These are phyloP conservation scores for Phortica magna DNA, from an alignment of 2,888 invertebrate genomes.

Conservation along the genomic window DNA sequence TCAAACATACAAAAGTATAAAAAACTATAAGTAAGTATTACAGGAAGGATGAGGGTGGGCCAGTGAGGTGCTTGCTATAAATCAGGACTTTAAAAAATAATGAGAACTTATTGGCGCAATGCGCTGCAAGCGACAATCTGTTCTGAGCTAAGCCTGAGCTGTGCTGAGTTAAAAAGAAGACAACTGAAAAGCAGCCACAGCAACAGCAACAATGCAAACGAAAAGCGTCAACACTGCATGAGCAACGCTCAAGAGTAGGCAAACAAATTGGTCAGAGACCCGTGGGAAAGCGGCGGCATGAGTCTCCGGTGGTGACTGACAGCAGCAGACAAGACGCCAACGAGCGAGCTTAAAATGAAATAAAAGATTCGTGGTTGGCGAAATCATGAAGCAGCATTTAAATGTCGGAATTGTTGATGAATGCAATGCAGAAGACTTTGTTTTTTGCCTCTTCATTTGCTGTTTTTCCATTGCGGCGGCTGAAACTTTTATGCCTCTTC, in stretches of 20 bases:
- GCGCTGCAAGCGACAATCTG: slow-evolving; percentile 26
- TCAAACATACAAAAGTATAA: neutral
- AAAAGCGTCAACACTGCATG: neutral
- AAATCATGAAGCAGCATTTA: slow-evolving; percentile 13
- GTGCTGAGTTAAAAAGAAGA: neutral
- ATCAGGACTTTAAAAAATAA: slow-evolving; percentile 31
- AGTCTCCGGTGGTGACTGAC: neutral
- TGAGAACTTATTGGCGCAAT: slow-evolving; percentile 34
- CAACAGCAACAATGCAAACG: neutral
- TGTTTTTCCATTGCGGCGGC: neutral
- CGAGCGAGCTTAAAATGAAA: neutral
- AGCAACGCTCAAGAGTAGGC: neutral
- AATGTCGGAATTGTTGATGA: slow-evolving; percentile 25
- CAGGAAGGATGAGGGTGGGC: neutral
- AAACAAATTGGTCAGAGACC: neutral
- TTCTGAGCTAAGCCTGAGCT: neutral
- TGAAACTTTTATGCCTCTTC: neutral
- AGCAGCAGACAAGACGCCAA: neutral
- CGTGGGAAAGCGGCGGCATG: neutral
- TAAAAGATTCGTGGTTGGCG: neutral
- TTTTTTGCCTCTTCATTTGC: neutral
- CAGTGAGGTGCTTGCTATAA: neutral
- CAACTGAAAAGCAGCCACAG: neutral
- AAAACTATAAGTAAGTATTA: no score
- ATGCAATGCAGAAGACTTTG: neutral